A percentile compares a stretch with the other conserved stretches of the same genome.
Conservation (phyloP, 2,888 invertebrate species). For the Clanis bilineata region DNA sequence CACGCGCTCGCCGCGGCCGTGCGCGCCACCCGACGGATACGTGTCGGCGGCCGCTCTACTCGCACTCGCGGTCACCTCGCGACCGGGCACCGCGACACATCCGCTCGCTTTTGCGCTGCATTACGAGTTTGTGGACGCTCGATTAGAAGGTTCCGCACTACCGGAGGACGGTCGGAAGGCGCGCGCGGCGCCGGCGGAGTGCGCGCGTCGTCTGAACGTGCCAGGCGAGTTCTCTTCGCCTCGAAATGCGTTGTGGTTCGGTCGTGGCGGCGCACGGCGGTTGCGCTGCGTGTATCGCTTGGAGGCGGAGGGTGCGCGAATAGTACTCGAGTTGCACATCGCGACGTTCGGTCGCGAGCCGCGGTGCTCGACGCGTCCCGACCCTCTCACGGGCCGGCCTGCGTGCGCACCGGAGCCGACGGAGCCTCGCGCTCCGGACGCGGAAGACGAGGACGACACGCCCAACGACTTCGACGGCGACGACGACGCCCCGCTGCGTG, state of each 20-base stretch:
- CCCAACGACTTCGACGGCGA: conserved; percentile 43
- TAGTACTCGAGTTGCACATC: conserved; percentile 85
- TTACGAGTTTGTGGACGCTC: conserved; percentile 92
- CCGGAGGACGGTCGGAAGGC: conserved; percentile 56
- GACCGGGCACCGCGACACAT: conserved; percentile 89
- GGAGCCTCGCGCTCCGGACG: conserved; percentile 39
- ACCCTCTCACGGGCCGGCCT: conserved; percentile 87
- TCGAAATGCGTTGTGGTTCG: conserved; percentile 91
- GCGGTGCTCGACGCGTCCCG: conserved; percentile 86
- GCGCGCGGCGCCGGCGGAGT: conserved; percentile 56
- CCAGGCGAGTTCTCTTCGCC: conserved; percentile 86
- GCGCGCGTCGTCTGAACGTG: conserved; percentile 58
- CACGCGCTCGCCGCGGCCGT: conserved; percentile 89
- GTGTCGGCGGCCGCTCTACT: conserved; percentile 73
- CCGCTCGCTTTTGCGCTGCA: conserved; percentile 87
- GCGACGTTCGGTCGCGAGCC: conserved; percentile 85
- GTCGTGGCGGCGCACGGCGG: conserved; percentile 90
- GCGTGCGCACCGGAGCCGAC: conserved; percentile 49
- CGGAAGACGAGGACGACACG: conserved; percentile 32
- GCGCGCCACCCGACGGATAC: conserved; percentile 90
- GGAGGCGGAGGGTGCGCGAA: conserved; percentile 85
- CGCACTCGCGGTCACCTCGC: conserved; percentile 75
- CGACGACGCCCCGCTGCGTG: conserved; percentile 67
- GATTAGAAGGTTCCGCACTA: conserved; percentile 87
- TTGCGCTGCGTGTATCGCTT: conserved; percentile 90